Conservation (phyloP, 2,888 invertebrate genomes). For the Drosophila tripunctata region DNA sequence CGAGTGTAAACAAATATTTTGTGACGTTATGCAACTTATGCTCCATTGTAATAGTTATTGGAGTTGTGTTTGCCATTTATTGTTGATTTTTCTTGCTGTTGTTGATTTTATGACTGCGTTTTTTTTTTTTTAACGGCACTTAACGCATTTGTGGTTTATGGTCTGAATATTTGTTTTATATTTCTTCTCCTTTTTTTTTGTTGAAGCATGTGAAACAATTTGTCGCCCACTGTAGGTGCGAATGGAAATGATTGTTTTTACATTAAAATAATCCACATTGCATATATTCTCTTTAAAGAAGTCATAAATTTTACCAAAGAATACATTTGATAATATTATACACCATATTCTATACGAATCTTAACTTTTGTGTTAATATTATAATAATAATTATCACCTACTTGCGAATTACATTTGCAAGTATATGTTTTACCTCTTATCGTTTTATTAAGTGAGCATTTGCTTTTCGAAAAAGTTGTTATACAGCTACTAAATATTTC, state of each 20-base stretch:
- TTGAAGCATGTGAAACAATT: conserved; percentile 7
- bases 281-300: not conserved
- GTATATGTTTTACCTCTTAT: not conserved
- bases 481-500: not conserved
- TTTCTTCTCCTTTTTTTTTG: too few relatives aligned
- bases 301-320: not conserved
- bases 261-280: not conserved
- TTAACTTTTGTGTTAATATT: not conserved
- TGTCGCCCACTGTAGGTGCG: not conserved
- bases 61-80: conserved; percentile 32
- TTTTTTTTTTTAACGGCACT: conserved; percentile 29
- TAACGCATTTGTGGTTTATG: conserved; percentile 29
- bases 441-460: not conserved
- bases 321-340: too few relatives aligned
- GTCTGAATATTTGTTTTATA: conserved; percentile 6
- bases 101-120: conserved; percentile 51
- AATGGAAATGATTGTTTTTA: not conserved
- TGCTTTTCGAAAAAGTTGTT: not conserved
- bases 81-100: conserved; percentile 17
- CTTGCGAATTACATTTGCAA: not conserved
- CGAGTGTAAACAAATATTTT: conserved; percentile 24
- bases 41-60: conserved; percentile 20
- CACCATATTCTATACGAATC: not conserved
- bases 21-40: conserved; percentile 39
- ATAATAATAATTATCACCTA: not conserved